These are phyloP conservation scores for Cecropterus lyciades DNA, from an alignment of 1,140 invertebrate genomes.

Conservation along the genomic window DNA sequence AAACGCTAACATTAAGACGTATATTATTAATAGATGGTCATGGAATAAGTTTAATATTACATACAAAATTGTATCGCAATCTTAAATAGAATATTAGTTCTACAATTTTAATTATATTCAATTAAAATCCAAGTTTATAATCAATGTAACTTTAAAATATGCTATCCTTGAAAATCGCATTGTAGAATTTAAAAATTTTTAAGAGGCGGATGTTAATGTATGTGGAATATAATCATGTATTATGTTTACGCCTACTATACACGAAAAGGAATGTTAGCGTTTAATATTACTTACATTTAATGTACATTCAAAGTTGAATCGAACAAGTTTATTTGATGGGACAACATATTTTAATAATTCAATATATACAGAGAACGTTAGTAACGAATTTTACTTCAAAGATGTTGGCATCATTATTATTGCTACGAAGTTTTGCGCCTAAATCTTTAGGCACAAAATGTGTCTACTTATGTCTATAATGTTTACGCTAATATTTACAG, in stretches of 20 bases:
- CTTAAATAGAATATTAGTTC: constrained; percentile 11
- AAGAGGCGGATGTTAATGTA: constrained; percentile 5
- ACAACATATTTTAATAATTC: constrained; percentile 48
- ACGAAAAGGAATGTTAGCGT: constrained; percentile 80
- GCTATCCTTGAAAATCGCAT: background rate
- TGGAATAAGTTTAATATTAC: constrained; percentile 12
- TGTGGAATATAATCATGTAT: background rate
- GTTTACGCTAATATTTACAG: constrained; percentile 79
- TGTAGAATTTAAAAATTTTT: background rate
- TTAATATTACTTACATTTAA: constrained; percentile 71
- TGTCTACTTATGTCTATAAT: constrained; percentile 74
- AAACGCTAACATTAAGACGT: constrained; percentile 78
- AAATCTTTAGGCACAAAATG: constrained; percentile 79
- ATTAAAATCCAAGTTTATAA: background rate
- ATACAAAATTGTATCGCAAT: constrained; percentile 8
- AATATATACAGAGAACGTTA: constrained; percentile 74
- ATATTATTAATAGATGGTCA: constrained; percentile 22
- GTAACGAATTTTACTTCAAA: constrained; percentile 68
- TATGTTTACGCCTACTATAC: constrained; percentile 37
- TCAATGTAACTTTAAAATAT: constrained; percentile 10
- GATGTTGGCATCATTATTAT: constrained; percentile 81
- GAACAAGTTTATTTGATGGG: constrained; percentile 56
- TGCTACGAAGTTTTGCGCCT: constrained; percentile 74
- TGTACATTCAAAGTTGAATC: constrained; percentile 63
- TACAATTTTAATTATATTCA: constrained; percentile 13